Evolutionary conservation across 2,797 vertebrate species (phyloP), one percentile per base, ranked within the genome.

Genomic region (Gallinago nigripennis): DNA sequence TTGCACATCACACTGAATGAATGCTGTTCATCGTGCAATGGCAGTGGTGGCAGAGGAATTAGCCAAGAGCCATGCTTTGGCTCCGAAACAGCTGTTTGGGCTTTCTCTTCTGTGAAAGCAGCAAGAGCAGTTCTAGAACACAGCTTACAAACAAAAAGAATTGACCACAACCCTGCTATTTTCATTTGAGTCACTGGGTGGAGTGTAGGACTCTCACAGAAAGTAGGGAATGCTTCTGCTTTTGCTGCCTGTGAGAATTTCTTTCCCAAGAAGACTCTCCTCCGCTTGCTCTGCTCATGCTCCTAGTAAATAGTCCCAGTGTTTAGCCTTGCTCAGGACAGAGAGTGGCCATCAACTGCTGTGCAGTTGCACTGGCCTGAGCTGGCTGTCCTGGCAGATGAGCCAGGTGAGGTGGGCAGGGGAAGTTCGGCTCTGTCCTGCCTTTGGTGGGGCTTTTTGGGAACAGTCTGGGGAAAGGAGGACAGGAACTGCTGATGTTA

Each of bases 1-100:
- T 21, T 31, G 45, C 48, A 27, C 5, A 0, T 17, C 51, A n/a
- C 0, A 8, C 19, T 82, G 45, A 19, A 30, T 25, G 48, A 65
- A 7, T 0, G 0, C 20, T 61, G 20, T 3, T 46, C 58, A 12
- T 11, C 8, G 2, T 41, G 64, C 45, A 41, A 8, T 5, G n/a
- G 27, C 48, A 81, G 31, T 1, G 6, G 50, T 11, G 68, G 48
- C 46, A 43, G 16, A 30, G 25, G 39, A 46, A 16, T 79, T 61
- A 48, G 21, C 33, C 50, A 27, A 11, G 17, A 30, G 21, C 15
- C 5, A 7, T 51, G 63, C 6, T n/a, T 56, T 82, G 37, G 28
- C 17, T 30, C 50, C 46, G 53, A 6, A 81, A 11, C 35, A 76
- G 9, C 43, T 66, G 1, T 46, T 30, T 51, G 45, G 39, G 30